These are phyloP conservation scores for Drosophila parthenogenetica DNA, from an alignment of 2,888 invertebrate species.

Conservation along the genomic window DNA sequence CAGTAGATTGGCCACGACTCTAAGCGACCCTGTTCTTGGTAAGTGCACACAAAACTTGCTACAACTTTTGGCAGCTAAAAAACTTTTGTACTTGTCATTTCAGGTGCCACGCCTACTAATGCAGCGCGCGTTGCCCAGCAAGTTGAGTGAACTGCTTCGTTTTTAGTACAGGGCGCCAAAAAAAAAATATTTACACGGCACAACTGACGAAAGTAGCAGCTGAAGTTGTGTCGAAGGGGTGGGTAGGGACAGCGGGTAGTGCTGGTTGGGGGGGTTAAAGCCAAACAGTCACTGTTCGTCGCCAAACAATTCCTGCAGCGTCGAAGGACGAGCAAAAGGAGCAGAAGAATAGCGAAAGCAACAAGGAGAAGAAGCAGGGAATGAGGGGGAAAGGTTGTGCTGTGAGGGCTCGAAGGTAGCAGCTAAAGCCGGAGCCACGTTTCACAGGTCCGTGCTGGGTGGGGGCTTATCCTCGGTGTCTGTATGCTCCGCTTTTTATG, in stretches of 20 bases:
- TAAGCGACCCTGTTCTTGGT: background rate
- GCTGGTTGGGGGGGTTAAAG: conserved; percentile 10
- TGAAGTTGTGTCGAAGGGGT: background rate
- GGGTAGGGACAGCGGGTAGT: conserved; percentile 1
- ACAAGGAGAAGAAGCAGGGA: background rate
- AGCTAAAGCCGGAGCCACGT: conserved; percentile 33
- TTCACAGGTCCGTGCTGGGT: conserved; percentile 49
- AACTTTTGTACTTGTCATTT: no score
- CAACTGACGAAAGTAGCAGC: conserved; percentile 33
- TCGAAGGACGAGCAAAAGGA: conserved; percentile 1
- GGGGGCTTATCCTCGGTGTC: conserved; percentile 60
- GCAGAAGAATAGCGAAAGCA: conserved; percentile 22
- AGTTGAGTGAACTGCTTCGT: background rate
- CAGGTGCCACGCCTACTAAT: background rate
- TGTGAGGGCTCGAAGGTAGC: conserved; percentile 2
- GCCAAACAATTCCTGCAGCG: conserved; percentile 52
- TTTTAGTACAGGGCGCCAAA: background rate
- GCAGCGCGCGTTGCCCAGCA: background rate
- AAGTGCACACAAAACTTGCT: no score
- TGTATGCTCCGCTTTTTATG: conserved; percentile 68
- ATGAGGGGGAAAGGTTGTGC: background rate
- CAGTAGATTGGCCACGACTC: conserved; percentile 1
- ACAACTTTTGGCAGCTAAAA: no score
- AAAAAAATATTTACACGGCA: conserved; percentile 67
- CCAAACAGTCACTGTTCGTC: conserved; percentile 43